A percentile compares a stretch with the other conserved stretches of the same genome.
phyloP scores from a whole-genome alignment of 2,797 vertebrate genomes.

The Miichthys miiuy region DNA sequence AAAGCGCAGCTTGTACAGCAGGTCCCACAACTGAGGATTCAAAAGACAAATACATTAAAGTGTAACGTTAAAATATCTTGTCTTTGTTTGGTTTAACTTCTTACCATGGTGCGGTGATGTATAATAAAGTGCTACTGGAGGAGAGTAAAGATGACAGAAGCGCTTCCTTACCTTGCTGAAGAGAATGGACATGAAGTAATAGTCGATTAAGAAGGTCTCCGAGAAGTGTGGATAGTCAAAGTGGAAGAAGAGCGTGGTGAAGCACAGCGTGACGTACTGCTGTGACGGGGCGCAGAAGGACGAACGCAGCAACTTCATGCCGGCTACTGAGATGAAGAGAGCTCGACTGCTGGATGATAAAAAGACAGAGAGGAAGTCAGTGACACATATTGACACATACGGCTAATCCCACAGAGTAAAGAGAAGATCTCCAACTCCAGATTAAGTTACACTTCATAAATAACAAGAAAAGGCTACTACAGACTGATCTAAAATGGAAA shows the following conservation, averaged over 20 bases:
- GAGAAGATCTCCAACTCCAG: not conserved
- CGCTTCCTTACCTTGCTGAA: slow-evolving; percentile 90
- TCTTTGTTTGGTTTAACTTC: not conserved
- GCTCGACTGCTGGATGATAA: slow-evolving; percentile 85
- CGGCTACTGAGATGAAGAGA: slow-evolving; percentile 92
- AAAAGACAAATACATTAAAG: slow-evolving; percentile 31
- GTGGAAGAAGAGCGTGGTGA: slow-evolving; percentile 93
- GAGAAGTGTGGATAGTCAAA: slow-evolving; percentile 93
- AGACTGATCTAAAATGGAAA: not conserved
- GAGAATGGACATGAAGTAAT: slow-evolving; percentile 94
- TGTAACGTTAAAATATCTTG: no score
- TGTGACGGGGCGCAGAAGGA: slow-evolving; percentile 92
- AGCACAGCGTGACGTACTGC: slow-evolving; percentile 93
- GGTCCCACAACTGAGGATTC: slow-evolving; percentile 92
- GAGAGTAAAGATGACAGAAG: not conserved
- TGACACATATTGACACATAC: not conserved
- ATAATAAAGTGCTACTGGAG: slow-evolving; percentile 2
- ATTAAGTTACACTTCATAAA: not conserved
- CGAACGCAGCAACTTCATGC: slow-evolving; percentile 92
- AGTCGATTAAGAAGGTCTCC: slow-evolving; percentile 93
- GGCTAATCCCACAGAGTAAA: not conserved
- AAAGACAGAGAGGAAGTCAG: slow-evolving; percentile 14
- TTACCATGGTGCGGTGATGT: not conserved
- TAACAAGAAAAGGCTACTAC: no score
- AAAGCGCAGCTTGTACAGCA: slow-evolving; percentile 96